Evolutionary conservation across 23 tunicate genomes (phyloP), one percentile per base, ranked within the genome.

Genomic region (Styela clava): DNA sequence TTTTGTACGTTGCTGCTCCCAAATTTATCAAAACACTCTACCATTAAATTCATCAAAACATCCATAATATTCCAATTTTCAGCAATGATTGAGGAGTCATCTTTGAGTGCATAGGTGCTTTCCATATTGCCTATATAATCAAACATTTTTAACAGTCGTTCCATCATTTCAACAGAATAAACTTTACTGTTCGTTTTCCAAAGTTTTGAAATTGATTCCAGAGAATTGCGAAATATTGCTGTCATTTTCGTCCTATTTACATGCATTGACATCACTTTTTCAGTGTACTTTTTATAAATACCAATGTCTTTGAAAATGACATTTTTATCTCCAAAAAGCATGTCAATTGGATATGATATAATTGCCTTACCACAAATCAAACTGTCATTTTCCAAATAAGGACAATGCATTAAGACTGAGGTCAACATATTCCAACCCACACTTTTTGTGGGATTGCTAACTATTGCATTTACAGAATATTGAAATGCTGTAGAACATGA

Each of bases 351-450:
- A 26, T 26, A 65, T 26, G 16, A 16, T 16, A 25, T 7, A 16
- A 65, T 9, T 25, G 31, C 30, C 5, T 9, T 25, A 25, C 3
- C 18, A 71, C 37, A 18, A 12, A 16, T 52, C 81, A 27, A 44
- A 32, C 0, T 25, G 7, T 44, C 65, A 37, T 29, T 44, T 56
- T 76, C 29, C 3, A 44, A 0, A 52, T 76, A 64, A 44, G 63
- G n/a, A 36, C 24, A 21, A 52, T 74, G 52, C 30, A 16, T 76
- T 21, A 76, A 25, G 3, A 76, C 27, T 36, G 81, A 76, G 31
- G 64, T 76, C 21, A 76, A 51, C 33, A 76, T 76, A 24, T 1
- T 76, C 81, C 81, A 76, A 76, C 81, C 81, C 32, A 52, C 65
- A 2, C 62, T 28, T 24, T 52, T 76, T 7, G 81, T 24, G 12